Conservation (phyloP, 2,113 vertebrate species). For the Cavia aperea region DNA sequence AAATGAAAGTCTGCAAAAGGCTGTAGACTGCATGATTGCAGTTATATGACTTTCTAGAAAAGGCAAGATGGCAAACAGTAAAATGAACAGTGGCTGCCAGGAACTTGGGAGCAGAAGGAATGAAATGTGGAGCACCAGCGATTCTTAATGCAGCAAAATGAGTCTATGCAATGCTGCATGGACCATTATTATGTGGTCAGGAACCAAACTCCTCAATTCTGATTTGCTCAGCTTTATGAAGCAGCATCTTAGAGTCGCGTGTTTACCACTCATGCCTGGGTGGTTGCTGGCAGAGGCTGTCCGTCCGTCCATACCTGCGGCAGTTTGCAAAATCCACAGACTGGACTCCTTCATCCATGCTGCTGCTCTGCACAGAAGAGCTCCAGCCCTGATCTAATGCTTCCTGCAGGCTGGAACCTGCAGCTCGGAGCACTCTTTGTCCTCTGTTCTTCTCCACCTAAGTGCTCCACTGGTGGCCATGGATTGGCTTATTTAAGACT, state of each 20-base stretch:
- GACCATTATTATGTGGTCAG: not conserved
- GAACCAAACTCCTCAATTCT: not conserved
- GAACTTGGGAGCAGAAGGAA: not conserved
- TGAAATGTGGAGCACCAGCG: not conserved
- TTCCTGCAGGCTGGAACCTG: not conserved
- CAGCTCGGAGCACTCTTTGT: not conserved
- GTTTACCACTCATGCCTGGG: not conserved
- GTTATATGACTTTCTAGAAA: not conserved
- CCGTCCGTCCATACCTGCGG: not conserved
- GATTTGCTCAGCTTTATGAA: not conserved
- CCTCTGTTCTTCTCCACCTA: not conserved
- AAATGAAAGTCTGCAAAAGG: not conserved
- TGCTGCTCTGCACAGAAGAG: accelerated
- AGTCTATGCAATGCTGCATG: not conserved
- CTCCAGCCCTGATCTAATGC: not conserved
- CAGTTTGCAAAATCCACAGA: not conserved
- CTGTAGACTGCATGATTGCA: not conserved
- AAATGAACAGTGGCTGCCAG: not conserved
- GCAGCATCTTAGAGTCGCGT: not conserved
- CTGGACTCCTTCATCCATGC: not conserved
- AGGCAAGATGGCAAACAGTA: not conserved
- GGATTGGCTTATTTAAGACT: not conserved
- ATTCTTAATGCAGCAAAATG: not conserved
- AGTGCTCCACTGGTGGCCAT: not conserved
- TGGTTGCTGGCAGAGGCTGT: not conserved